Evolutionary conservation across 2,797 vertebrate genomes (phyloP).

Genomic region (Okamejei kenojei): DNA sequence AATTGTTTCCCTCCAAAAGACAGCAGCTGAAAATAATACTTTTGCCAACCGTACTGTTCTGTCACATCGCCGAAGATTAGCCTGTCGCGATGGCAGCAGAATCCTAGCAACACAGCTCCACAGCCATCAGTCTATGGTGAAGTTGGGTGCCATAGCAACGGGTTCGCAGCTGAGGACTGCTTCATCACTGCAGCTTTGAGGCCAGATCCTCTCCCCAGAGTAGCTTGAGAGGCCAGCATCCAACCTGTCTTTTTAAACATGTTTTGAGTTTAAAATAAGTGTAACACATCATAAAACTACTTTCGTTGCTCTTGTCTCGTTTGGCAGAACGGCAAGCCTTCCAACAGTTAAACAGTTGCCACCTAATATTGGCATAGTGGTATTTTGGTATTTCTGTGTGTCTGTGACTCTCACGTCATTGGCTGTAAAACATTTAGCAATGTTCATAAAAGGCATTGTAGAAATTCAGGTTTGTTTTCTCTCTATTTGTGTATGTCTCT

Average conservation of each 20-base stretch:
- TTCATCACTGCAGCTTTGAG: conserved; percentile 4
- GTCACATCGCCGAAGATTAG: neutral
- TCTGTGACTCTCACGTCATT: neutral
- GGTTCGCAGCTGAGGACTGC: neutral
- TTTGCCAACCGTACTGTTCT: neutral
- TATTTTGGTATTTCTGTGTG: neutral
- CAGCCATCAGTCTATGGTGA: conserved; percentile 27
- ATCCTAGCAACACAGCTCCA: conserved; percentile 33
- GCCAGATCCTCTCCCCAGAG: conserved; percentile 11
- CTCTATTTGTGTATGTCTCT: neutral
- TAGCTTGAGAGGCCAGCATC: conserved; percentile 23
- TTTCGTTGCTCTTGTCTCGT: neutral
- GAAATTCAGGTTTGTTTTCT: no score
- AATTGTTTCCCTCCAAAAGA: neutral
- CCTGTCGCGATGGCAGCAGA: conserved; percentile 12
- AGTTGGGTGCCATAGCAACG: conserved; percentile 31
- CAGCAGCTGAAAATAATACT: conserved; percentile 9
- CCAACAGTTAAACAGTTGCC: neutral
- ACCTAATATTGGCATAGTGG: neutral
- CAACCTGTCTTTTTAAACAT: neutral
- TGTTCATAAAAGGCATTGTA: no score
- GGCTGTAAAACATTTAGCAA: no score
- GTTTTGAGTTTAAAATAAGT: conserved; percentile 7
- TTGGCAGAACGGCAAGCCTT: neutral
- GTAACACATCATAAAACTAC: neutral